Percentiles rank a stretch among this genome's conserved stretches.
Conservation (phyloP, 2,888 invertebrate species). For the Monopis laevigella region DNA sequence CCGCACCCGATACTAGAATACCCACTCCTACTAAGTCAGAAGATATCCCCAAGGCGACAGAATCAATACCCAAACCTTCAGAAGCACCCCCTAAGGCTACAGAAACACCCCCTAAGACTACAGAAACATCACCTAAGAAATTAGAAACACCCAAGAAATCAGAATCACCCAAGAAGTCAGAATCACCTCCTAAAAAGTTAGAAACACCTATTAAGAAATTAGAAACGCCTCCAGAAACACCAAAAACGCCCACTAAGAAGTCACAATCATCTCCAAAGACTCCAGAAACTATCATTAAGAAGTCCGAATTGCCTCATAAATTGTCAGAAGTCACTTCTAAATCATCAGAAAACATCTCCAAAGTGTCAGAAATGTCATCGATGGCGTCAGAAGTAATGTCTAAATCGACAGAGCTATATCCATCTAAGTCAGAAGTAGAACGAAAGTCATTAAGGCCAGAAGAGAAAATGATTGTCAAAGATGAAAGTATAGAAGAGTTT, state of each 20-base stretch:
- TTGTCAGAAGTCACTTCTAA: no score
- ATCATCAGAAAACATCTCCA: no score
- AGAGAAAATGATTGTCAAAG: constrained; percentile 14
- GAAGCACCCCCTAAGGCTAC: background rate
- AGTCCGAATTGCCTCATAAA: no score
- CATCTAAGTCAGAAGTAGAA: no score
- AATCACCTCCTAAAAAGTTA: background rate
- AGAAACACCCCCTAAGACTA: background rate
- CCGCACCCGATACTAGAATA: constrained; percentile 15
- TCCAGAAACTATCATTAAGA: no score
- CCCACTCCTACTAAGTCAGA: constrained; percentile 19
- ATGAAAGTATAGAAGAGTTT: constrained; percentile 12
- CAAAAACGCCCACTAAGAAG: constrained; percentile 10
- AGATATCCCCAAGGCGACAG: background rate
- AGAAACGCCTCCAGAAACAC: background rate
- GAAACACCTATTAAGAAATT: background rate
- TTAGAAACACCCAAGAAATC: background rate
- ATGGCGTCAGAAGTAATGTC: no score
- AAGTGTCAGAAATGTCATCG: no score
- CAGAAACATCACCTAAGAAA: no score
- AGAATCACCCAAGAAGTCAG: background rate
- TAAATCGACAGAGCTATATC: no score
- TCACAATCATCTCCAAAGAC: no score
- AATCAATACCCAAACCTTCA: background rate
- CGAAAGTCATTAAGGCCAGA: constrained; percentile 22